A percentile compares a stretch with the other conserved stretches of the same genome.
These are phyloP conservation scores for Agonopterix arenella DNA, from an alignment of 2,888 invertebrate species.

Conservation along the genomic window DNA sequence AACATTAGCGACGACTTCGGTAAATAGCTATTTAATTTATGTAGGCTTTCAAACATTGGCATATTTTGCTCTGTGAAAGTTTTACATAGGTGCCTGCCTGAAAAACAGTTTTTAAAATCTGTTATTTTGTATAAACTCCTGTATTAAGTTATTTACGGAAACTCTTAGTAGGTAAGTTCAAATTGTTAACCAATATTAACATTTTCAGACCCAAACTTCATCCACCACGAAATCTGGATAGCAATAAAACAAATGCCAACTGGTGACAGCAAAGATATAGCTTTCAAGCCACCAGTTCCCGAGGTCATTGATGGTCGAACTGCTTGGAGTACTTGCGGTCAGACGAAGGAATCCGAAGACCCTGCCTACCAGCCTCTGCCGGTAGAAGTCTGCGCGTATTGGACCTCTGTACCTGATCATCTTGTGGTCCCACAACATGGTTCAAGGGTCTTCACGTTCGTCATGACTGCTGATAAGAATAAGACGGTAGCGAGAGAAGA, in stretches of 20 bases:
- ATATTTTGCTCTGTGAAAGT: too few relatives aligned
- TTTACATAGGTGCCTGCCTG: too few relatives aligned
- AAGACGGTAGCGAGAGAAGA: conserved; percentile 62
- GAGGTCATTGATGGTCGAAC: conserved; percentile 52
- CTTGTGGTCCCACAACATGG: conserved; percentile 64
- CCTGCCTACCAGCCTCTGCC: conserved; percentile 48
- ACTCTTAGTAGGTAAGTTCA: background rate
- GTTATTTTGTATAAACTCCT: too few relatives aligned
- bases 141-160: too few relatives aligned
- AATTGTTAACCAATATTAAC: too few relatives aligned
- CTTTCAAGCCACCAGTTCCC: conserved; percentile 49
- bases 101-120: too few relatives aligned
- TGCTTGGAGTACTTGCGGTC: conserved; percentile 57
- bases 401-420: conserved; percentile 68
- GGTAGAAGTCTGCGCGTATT: conserved; percentile 58
- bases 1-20: too few relatives aligned
- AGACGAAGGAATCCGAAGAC: conserved; percentile 58
- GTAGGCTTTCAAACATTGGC: too few relatives aligned
- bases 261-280: conserved; percentile 52
- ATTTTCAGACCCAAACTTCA: conserved; percentile 57
- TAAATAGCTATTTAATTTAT: too few relatives aligned
- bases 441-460: conserved; percentile 65
- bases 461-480: conserved; percentile 72
- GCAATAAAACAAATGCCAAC: conserved; percentile 61
- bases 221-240: conserved; percentile 66